A percentile compares a stretch with the other conserved stretches of the same genome.
Evolutionary conservation across 2,888 invertebrate genomes (phyloP).

Genomic region (Hemithea aestivaria): DNA sequence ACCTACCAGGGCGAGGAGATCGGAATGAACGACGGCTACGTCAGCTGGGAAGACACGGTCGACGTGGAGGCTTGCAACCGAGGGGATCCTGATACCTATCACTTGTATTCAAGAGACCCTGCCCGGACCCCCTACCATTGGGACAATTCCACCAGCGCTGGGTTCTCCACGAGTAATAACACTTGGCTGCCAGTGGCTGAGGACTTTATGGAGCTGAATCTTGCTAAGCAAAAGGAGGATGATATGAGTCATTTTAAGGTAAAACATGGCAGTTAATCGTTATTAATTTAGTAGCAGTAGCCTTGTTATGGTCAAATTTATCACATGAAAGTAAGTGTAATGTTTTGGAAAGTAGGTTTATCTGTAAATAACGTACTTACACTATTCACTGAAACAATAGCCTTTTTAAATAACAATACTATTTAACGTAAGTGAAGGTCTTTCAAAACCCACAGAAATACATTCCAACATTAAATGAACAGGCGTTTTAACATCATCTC

Average conservation of each 20-base stretch:
- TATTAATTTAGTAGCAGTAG: no score
- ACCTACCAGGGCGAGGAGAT: conserved; percentile 92
- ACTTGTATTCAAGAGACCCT: conserved; percentile 78
- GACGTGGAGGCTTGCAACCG: conserved; percentile 78
- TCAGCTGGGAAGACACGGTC: conserved; percentile 78
- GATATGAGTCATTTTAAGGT: conserved; percentile 75
- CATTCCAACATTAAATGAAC: no score
- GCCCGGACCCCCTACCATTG: conserved; percentile 84
- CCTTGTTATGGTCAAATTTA: no score
- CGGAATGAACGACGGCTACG: conserved; percentile 82
- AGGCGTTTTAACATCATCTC: no score
- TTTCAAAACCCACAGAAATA: no score
- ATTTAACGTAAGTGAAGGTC: no score
- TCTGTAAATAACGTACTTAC: no score
- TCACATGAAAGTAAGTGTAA: no score
- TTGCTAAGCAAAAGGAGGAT: conserved; percentile 70
- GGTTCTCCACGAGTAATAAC: conserved; percentile 75
- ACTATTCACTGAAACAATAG: no score
- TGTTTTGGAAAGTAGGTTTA: no score
- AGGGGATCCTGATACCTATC: conserved; percentile 74
- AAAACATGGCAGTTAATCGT: no score
- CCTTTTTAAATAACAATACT: no score
- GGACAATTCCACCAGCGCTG: conserved; percentile 76
- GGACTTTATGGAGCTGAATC: conserved; percentile 80
- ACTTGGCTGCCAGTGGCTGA: conserved; percentile 85